Evolutionary conservation across 2,113 vertebrate genomes (phyloP).

Genomic region (Eupsittula cactorum): DNA sequence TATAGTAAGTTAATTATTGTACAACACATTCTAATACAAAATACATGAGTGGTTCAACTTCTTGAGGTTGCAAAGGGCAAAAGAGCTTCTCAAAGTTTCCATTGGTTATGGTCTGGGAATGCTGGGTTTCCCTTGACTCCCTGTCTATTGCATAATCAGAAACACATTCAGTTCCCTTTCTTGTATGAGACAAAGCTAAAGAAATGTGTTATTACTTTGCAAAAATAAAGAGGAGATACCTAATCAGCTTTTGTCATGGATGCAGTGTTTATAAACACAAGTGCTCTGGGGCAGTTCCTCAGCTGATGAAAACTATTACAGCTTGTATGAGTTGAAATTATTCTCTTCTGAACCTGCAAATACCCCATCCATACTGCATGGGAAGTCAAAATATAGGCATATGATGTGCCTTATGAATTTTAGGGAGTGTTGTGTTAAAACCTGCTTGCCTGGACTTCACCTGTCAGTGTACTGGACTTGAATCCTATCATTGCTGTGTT

Average conservation of each 20-base stretch:
- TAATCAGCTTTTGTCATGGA: background rate
- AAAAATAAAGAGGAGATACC: background rate
- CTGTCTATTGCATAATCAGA: slow-evolving; percentile 34
- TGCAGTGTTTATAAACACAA: background rate
- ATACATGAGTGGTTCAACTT: background rate
- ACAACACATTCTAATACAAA: slow-evolving; percentile 37
- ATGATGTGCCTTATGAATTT: background rate
- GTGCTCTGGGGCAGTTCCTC: background rate
- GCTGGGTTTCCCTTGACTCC: slow-evolving; percentile 26
- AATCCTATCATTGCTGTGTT: background rate
- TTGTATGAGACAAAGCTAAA: slow-evolving; percentile 17
- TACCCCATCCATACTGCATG: background rate
- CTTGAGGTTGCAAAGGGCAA: slow-evolving; percentile 24
- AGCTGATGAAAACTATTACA: background rate
- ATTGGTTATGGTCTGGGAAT: slow-evolving; percentile 25
- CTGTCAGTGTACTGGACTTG: background rate
- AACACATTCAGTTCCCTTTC: slow-evolving; percentile 41
- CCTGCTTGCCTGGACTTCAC: background rate
- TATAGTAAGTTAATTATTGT: slow-evolving; percentile 52
- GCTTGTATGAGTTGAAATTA: background rate
- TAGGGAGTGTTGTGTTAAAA: background rate
- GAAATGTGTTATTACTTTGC: slow-evolving; percentile 14
- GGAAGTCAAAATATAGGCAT: background rate
- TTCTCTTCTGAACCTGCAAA: background rate
- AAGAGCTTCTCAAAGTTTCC: slow-evolving; percentile 47